Percentiles rank a stretch among this genome's conserved stretches.
Evolutionary conservation across 37 sponge, comb jelly and placozoan species (phyloP).

Genomic region (Dysidea cf. avara): DNA sequence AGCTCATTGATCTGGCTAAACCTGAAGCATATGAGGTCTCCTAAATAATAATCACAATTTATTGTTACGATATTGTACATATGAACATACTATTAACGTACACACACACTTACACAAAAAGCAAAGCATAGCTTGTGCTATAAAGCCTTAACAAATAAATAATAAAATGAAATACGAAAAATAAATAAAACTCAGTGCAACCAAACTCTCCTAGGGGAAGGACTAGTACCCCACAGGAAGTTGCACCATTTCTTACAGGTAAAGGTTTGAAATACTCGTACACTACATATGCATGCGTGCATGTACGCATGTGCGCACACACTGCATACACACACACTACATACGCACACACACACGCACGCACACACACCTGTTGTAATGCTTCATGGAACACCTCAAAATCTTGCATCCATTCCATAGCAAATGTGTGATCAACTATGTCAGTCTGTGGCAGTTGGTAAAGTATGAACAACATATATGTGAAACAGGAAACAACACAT

Average conservation of each 20-base stretch:
- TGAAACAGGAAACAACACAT: no score
- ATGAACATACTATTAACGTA: background rate
- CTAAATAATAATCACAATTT: constrained; percentile 24
- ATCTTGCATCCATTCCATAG: constrained; percentile 96
- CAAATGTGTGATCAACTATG: constrained; percentile 87
- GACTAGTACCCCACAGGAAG: no score
- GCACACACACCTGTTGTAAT: constrained; percentile 55
- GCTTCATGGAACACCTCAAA: constrained; percentile 92
- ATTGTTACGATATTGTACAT: no score
- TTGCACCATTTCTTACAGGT: no score
- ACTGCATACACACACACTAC: no score
- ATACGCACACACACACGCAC: no score
- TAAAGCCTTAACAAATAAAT: no score
- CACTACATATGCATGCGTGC: constrained; percentile 21
- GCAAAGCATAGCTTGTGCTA: constrained; percentile 1
- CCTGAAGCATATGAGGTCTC: constrained; percentile 80
- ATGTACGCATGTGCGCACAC: no score
- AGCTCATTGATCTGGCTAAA: constrained; percentile 92
- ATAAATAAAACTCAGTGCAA: background rate
- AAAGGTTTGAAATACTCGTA: constrained; percentile 1
- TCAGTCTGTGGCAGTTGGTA: constrained; percentile 48
- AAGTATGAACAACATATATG: no score
- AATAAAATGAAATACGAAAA: no score
- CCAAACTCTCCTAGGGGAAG: background rate
- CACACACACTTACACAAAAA: constrained; percentile 21